Evolutionary conservation across 2,797 vertebrate species (phyloP).

Genomic region (Myotis findleyi): DNA sequence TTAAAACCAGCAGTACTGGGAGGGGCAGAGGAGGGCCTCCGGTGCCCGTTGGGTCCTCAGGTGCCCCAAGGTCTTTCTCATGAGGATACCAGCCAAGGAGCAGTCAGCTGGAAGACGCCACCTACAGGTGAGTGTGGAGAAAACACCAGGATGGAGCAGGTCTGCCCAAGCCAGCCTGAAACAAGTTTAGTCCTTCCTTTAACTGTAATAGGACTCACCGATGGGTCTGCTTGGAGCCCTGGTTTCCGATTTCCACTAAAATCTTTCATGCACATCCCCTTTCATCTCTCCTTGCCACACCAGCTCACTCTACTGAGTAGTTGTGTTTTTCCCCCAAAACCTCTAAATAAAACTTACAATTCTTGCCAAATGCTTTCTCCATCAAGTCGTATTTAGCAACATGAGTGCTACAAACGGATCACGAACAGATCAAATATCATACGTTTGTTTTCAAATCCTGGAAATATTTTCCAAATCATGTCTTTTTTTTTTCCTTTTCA

Average conservation of each 20-base stretch:
- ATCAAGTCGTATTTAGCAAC: constrained; percentile 62
- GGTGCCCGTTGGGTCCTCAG: too few species aligned
- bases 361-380: constrained; percentile 70
- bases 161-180: background rate
- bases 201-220: background rate
- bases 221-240: background rate
- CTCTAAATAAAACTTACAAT: constrained; percentile 63
- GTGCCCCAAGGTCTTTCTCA: too few species aligned
- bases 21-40: background rate
- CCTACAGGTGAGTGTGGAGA: background rate
- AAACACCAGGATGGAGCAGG: background rate
- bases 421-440: constrained; percentile 67
- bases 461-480: constrained; percentile 76
- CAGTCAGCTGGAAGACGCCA: background rate
- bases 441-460: constrained; percentile 64
- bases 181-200: background rate
- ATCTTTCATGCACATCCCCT: background rate
- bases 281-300: background rate
- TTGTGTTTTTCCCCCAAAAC: background rate
- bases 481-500: background rate
- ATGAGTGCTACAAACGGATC: constrained; percentile 41
- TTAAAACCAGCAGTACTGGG: background rate
- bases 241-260: background rate
- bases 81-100: background rate
- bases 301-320: background rate